Base-by-base conservation (phyloP, 2,888 invertebrate species). In the Phasia obesa region DNA sequence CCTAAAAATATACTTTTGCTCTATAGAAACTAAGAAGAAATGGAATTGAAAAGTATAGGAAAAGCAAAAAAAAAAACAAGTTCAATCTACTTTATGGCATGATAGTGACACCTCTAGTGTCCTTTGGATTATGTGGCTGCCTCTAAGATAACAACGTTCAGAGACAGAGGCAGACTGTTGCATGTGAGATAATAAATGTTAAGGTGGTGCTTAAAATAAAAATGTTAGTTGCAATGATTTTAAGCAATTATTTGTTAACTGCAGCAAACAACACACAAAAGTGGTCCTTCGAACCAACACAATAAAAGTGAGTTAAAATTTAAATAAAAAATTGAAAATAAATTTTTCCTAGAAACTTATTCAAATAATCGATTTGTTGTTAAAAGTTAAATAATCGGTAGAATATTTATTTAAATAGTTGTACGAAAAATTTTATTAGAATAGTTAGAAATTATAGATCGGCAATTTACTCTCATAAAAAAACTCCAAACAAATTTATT, bases 41-140 rank as follows among this genome's bases (percentile, higher is more conserved):
- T 19, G 31, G 35, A 64, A 49, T 57, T 4, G 13, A 60, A 60
- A 49, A 49, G 25, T 62, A 51, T 11, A 59, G 23, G 21, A 70
- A 5, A 35, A 35, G 35, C n/a, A n/a, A 44, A 27, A 55, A 35
- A 53, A 11, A 44, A 70, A 55, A 47, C 23, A 62, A 51, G 21
- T 76, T 64, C 55, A 71, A 75, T 57, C 44, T 64, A 79, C 17
- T 70, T 79, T 75, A 75, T 67, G 59, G 74, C 49, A 75, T 79
- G 59, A 83, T 79, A 75, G 79, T 75, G 70, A 75, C 78, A 83
- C 74, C 75, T 75, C 21, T 21, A 59, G 53, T 67, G 65, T 67
- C 59, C 71, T 62, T 73, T 62, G 70, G 70, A 79, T 75, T 75
- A 71, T 67, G 49, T 53, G 60, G 69, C 55, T 70, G 55, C 25